Base-by-base conservation (phyloP, 1,140 invertebrate genomes). In the Tetramorium parvispinum region DNA sequence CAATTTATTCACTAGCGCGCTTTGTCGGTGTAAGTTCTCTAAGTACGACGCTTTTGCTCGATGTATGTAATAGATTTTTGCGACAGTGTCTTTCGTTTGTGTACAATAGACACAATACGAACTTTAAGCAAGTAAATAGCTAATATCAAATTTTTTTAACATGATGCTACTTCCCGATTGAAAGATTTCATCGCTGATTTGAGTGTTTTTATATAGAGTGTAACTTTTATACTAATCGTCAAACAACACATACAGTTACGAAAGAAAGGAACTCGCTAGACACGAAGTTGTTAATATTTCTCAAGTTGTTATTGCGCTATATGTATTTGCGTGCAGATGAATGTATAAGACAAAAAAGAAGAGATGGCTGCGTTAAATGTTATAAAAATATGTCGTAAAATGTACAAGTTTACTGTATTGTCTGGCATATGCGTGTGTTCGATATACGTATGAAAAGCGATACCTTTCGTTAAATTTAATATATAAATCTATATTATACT, bases 151-250 rank as follows among this genome's bases (percentile, higher is more conserved):
- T 46, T 16, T 65, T 21, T 13, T 77, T 3, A 32, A 55, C 21
- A 18, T 49, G 49, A 85, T 66, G 43, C 40, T n/a, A n/a, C 37
- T 71, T 32, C 24, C 24, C 37, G 8, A 73, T 66, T 49, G 11
- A 65, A 10, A 37, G 18, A 63, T 40, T 24, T 40, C 6, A 11
- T 88, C 27, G 18, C 51, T n/a, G 27, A 32, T 76, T 76, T 43
- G 43, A 71, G 66, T 46, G n/a, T 81, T 90, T 90, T 68, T 90
- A 90, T 90, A 87, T 59, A 46, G 65, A 73, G 7, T 24, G 68
- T 77, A 86, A 68, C 79, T 90, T 90, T 89, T 90, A 76, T 90
- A 88, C 37, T 63, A 66, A 49, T 85, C 10, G n/a, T 75, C 53
- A 57, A 75, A 8, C 61, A 51, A 57, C 43, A 24, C 16, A 18